phyloP scores from a whole-genome alignment of 2,113 vertebrate genomes.

The Tupaia chinensis region DNA sequence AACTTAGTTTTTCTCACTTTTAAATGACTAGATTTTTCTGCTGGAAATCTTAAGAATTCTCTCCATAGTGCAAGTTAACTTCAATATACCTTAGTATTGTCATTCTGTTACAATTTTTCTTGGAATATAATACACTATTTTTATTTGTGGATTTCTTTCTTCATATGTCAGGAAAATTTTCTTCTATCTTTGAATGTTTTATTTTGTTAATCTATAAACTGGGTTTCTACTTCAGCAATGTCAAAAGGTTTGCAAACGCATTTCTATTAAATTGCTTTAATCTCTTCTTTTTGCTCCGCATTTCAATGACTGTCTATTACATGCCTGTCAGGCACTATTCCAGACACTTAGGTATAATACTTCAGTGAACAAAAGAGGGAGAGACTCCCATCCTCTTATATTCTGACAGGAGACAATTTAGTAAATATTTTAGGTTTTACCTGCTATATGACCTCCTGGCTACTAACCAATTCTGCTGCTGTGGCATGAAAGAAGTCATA shows the following conservation, averaged over 20 bases:
- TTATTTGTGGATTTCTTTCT: conserved; percentile 8
- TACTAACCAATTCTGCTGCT: not conserved
- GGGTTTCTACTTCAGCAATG: not conserved
- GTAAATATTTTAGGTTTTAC: not conserved
- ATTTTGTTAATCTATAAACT: not conserved
- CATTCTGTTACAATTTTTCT: not conserved
- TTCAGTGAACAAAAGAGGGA: not conserved
- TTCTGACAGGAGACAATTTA: not conserved
- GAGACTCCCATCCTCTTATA: not conserved
- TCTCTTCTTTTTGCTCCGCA: not conserved
- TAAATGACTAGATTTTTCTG: not conserved
- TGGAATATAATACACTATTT: not conserved
- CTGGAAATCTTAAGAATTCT: not conserved
- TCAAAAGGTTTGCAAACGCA: not conserved
- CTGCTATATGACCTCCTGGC: not conserved
- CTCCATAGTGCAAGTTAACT: not conserved
- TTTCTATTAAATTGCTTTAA: not conserved
- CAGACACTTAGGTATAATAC: not conserved
- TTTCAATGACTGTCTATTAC: not conserved
- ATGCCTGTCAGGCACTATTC: not conserved
- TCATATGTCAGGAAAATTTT: not conserved
- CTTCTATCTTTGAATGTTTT: not conserved
- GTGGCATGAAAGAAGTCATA: not conserved
- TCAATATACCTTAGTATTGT: not conserved
- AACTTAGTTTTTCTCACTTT: not conserved